Evolutionary conservation across 2,888 invertebrate genomes (phyloP), one percentile per base, ranked within the genome.

Genomic region (Tetanocera ferruginea): DNA sequence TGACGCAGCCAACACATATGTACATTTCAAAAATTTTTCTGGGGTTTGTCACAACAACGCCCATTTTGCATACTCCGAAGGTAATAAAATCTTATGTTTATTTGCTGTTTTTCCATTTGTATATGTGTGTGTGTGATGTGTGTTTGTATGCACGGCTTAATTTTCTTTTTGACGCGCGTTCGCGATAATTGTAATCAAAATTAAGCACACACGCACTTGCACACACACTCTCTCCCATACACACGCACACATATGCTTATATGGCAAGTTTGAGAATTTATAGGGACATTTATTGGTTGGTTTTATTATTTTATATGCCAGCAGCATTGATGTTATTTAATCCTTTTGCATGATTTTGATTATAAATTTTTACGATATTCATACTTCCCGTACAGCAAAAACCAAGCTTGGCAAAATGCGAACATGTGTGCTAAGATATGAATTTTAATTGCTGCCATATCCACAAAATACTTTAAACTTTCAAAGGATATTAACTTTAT

Each of bases 61-160:
- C 74, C 64, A 43, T 64, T 74, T 74, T 64, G 67, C 67, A 67
- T 66, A 55, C 75, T 23, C 25, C 9, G 25, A 23, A 75, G 81
- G 81, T 82, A 82, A 81, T 83, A 83, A 83, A 83, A 83, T 83
- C 82, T 83, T 82, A 83, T 82, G 83, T 83, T 83, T 83, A 83
- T 83, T 80, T 79, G 76, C 55, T 19, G 23, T 43, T 14, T 25
- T 25, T 60, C 28, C 17, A n/a, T 55, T 66, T 75, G 19, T 19
- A 34, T 14, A 49, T 57, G 57, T 57, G 25, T 28, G 28, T 28
- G 28, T 60, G 67, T 34, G 37, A 55, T n/a, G 28, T 34, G 25
- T 69, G 69, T n/a, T 25, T 70, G 55, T 57, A 25, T 43, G 60
- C 60, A 28, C 37, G 8, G 75, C 75, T 52, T 52, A 75, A 75